Base-by-base conservation (phyloP, 2,797 vertebrate species). In the Ispidina picta region DNA sequence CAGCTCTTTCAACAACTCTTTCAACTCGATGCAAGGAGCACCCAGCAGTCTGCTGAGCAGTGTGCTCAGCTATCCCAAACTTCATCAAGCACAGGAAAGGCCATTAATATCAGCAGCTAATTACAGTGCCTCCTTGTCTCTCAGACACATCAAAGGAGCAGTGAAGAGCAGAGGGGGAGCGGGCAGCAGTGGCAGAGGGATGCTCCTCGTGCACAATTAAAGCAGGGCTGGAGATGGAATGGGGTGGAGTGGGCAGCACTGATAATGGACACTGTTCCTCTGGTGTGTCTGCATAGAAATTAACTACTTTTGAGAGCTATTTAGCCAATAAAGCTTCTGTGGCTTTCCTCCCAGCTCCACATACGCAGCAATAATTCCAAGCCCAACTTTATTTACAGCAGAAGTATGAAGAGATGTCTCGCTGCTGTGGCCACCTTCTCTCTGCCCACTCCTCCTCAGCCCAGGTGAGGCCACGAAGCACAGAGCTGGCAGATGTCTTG, bases 171-270 rank as follows among this genome's bases (percentile, higher is more conserved):
- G 72, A 86, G 93, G 68, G 62, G 59, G 74, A 93, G 71, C 80
- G 75, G 62, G 92, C 79, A 84, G 65, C 94, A 91, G 76, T 35
- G 74, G 92, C 88, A 95, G 88, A 96, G 88, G 94, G 92, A 96
- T 79, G 60, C 28, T 95, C 78, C 88, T 93, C 83, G 90, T 78
- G 52, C 90, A 95, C 94, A 96, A 96, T 96, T 96, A 96, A 96
- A 96, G 93, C 89, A 39, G 83, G 88, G 74, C 77, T 91, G 93
- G 93, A 95, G 89, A 94, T 68, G 73, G 83, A 90, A 92, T 77
- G 69, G 33, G 49, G 83, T 77, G 76, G 89, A 92, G 91, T 93
- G 93, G 95, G 94, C 92, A 68, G 81, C 88, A 81, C 78, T 68
- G 94, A 96, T 95, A 96, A 96, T 92, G 87, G 86, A 56, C 21